Base-by-base conservation (phyloP, 2,888 invertebrate species). In the Galeopsomyia nigrocyanea region DNA sequence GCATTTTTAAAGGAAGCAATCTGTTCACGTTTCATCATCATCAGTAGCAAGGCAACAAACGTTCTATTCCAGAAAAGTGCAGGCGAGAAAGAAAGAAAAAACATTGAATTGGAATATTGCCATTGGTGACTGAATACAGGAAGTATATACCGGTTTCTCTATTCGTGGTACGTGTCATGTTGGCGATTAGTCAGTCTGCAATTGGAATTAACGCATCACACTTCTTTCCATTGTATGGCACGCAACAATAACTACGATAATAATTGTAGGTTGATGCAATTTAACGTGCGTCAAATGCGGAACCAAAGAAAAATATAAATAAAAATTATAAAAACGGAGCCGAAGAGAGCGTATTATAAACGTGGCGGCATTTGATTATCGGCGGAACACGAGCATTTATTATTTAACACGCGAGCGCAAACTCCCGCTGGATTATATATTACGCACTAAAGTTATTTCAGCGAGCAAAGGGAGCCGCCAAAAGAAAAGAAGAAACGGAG, bases 351-450 rank as follows among this genome's bases (percentile, higher is more conserved):
- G 13, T 39, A 39, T 26, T 66, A 50, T 19, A n/a, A n/a, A 50
- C 57, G 7, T 19, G 14, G n/a, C 9, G 7, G 31, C 83, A 81
- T 72, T 87, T 63, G 67, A 69, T 73, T 68, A 64, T 66, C 19
- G 51, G 50, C 1, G 66, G 78, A 62, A 31, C 49, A 49, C 50
- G 31, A 47, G 60, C 46, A 51, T 67, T 60, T 60, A 60, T 58
- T 61, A 61, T 22, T 67, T 26, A 39, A 19, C 51, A 10, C 19
- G 26, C 22, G n/a, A 51, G 46, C 3, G 53, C 10, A 1, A 53
- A 61, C 53, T 61, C 19, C 53, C 47, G 39, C 39, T 39, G 13
- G 61, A 51, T 67, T 53, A 26, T 68, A 53, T 26, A 68, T 61
- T 47, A 22, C 16, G 39, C 13, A 10, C 14, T 16, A 61, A 53